These are phyloP conservation scores for Drosophila watanabei DNA, from an alignment of 1,140 invertebrate genomes.

Conservation along the genomic window DNA sequence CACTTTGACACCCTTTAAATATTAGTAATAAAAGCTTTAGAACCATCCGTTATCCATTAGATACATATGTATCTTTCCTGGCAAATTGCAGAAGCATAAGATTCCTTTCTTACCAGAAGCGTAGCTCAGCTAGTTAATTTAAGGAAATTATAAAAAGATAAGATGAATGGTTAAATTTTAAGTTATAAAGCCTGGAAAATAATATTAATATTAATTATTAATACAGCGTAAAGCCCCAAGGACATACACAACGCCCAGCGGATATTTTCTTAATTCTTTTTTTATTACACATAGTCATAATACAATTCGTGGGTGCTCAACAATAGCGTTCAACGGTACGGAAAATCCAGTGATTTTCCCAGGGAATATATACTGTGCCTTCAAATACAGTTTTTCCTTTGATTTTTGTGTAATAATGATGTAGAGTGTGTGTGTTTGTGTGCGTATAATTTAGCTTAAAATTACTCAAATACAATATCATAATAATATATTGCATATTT, in stretches of 20 bases:
- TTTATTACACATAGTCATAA: constrained; percentile 63
- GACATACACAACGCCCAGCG: constrained; percentile 19
- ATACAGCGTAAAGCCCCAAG: constrained; percentile 22
- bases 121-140: background rate
- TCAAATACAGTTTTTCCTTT: constrained; percentile 23
- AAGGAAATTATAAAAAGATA: background rate
- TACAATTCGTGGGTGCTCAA: constrained; percentile 49
- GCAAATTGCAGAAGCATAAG: background rate
- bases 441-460: constrained; percentile 69
- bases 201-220: background rate
- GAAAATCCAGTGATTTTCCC: constrained; percentile 1
- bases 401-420: constrained; percentile 33
- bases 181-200: background rate
- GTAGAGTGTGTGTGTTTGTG: constrained; percentile 17
- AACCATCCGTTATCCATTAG: background rate
- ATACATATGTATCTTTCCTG: background rate
- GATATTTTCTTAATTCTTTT: constrained; percentile 42
- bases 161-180: background rate
- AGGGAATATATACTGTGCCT: constrained; percentile 13
- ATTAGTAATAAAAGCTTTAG: background rate
- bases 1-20: too few species aligned
- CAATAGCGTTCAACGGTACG: constrained; percentile 9
- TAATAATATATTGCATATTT: constrained; percentile 43
- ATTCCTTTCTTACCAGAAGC: constrained; percentile 1
- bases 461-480: constrained; percentile 61